These are phyloP conservation scores for Rhagonycha lutea DNA, from an alignment of 2,888 invertebrate species.

Conservation along the genomic window DNA sequence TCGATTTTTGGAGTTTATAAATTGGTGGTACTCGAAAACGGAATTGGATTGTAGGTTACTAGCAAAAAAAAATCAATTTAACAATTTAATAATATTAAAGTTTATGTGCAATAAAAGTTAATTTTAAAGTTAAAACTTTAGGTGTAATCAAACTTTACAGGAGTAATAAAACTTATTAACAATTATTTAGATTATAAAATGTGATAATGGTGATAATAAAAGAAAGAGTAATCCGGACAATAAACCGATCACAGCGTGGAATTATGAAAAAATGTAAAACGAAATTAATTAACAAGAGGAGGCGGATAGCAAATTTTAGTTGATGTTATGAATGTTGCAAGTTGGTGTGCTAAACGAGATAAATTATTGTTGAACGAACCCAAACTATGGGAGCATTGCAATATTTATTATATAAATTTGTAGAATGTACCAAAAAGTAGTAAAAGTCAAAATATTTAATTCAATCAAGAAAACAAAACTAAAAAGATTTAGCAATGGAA, in stretches of 20 bases:
- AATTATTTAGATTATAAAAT: not conserved
- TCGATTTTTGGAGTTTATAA: too few relatives aligned
- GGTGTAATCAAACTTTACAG: not conserved
- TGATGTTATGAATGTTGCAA: not conserved
- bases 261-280: not conserved
- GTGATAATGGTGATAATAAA: not conserved
- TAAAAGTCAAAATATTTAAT: not conserved
- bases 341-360: not conserved
- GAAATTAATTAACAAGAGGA: not conserved
- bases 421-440: not conserved
- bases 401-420: not conserved
- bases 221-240: not conserved
- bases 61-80: not conserved
- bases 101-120: not conserved
- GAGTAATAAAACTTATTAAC: not conserved
- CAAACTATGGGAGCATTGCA: not conserved
- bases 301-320: not conserved
- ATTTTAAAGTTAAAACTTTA: not conserved
- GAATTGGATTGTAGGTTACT: not conserved
- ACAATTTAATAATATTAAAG: not conserved
- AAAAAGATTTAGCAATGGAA: not conserved
- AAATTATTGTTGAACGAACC: not conserved
- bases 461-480: constrained; percentile 7
- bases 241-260: not conserved
- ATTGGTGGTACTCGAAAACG: not conserved